Conservation (phyloP, 2,797 vertebrate species). For the Pogonophryne albipinna region DNA sequence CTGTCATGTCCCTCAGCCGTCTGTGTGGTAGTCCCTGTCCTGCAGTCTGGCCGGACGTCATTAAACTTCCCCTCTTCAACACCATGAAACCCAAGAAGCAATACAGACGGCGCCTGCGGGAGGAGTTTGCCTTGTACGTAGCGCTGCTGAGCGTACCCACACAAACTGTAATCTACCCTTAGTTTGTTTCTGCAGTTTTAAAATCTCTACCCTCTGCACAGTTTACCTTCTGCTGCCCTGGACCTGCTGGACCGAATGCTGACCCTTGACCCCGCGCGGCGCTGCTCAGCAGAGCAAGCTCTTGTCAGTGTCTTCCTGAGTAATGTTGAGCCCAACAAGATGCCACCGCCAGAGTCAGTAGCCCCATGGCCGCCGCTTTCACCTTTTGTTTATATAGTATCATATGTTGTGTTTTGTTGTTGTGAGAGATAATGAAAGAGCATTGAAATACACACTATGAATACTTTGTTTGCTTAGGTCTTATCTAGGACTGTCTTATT, state of each 20-base stretch:
- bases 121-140: constrained; percentile 97
- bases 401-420: neutral
- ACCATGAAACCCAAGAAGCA: constrained; percentile 99
- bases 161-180: neutral
- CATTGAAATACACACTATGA: neutral
- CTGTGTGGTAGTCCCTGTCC: constrained; percentile 97
- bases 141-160: fast-evolving
- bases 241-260: constrained; percentile 98
- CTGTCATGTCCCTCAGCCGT: constrained; percentile 82
- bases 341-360: constrained; percentile 98
- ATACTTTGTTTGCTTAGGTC: neutral
- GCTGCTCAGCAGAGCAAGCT: constrained; percentile 95
- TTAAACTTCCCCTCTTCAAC: constrained; percentile 98
- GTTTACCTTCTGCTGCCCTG: constrained; percentile 91
- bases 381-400: constrained; percentile 4
- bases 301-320: constrained; percentile 94
- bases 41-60: constrained; percentile 97
- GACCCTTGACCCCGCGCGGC: constrained; percentile 94
- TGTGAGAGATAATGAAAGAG: neutral
- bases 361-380: neutral
- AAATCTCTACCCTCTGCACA: constrained; percentile 25
- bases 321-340: constrained; percentile 95
- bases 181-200: constrained; percentile 16
- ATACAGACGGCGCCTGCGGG: constrained; percentile 93
- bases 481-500: neutral